phyloP scores from a whole-genome alignment of 2,113 vertebrate species.

The Spermophilus dauricus region DNA sequence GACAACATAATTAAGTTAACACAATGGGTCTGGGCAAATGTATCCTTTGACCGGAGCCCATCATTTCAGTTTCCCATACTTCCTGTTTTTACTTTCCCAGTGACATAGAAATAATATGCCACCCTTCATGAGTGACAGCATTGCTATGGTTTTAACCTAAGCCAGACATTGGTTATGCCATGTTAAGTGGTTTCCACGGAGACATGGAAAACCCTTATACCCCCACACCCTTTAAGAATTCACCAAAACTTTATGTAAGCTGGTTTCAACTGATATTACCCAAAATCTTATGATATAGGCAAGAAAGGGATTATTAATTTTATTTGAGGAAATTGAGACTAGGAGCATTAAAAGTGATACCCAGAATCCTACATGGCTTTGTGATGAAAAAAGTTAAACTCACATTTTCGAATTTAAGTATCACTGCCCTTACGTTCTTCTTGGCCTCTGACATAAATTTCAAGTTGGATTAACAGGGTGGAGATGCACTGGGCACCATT shows the following conservation, averaged over 20 bases:
- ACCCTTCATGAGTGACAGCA: not conserved
- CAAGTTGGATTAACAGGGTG: not conserved
- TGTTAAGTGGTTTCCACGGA: not conserved
- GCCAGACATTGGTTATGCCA: not conserved
- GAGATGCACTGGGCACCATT: accelerated
- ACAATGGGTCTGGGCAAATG: not conserved
- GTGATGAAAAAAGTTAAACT: not conserved
- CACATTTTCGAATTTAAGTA: not conserved
- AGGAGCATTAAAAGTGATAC: not conserved
- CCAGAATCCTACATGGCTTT: slow-evolving; percentile 10
- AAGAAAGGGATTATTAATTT: not conserved
- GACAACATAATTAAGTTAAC: slow-evolving; percentile 29
- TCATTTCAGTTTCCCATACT: not conserved
- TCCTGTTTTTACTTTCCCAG: slow-evolving; percentile 66
- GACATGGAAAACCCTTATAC: not conserved
- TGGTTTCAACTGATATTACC: not conserved
- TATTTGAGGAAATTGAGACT: not conserved
- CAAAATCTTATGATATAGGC: not conserved
- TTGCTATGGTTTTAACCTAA: not conserved
- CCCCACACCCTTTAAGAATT: not conserved
- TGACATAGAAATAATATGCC: not conserved
- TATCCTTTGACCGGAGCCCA: not conserved
- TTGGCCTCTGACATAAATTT: not conserved
- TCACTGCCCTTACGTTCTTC: not conserved
- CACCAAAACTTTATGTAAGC: not conserved